Evolutionary conservation across 2,888 invertebrate species (phyloP), one percentile per base, ranked within the genome.

Genomic region (Meandrusa payeni): DNA sequence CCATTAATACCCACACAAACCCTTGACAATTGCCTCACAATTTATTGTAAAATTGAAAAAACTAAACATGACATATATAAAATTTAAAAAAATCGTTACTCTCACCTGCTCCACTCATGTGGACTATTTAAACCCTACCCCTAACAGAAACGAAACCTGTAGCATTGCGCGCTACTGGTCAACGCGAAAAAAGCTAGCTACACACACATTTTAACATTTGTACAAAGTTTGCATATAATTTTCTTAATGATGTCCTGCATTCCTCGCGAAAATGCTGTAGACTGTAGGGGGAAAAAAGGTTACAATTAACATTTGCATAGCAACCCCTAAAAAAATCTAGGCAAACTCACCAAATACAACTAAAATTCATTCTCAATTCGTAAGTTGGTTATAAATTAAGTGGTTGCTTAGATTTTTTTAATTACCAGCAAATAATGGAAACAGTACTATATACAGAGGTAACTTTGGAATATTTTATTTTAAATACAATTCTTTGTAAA

Each of bases 131-230:
- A 73, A 63, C 82, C 86, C 88, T 88, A 82, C 75, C 68, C 86
- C 88, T 87, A 87, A 77, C 82, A 76, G 57, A 59, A 79, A 79
- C 88, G 88, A 71, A 87, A 85, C 88, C 82, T 73, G 85, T 80
- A 87, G 88, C 88, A 89, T 89, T 89, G 88, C 88, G 88, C 88
- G 88, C 88, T 81, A 85, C 88, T 47, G 85, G 88, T 87, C 83
- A 86, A 86, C 86, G 86, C 87, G 87, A 76, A 45, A 74, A 69
- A 56, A 73, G 74, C 83, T 86, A 82, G 85, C 85, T 86, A 87
- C 81, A 86, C 86, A 85, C 83, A 67, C 65, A 76, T 75, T 77
- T 74, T 73, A 75, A 66, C 60, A 75, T 81, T 82, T 76, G 68
- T 61, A 76, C 63, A 75, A 76, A 78, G 70, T 76, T 79, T 75